phyloP scores from a whole-genome alignment of 2,113 vertebrate genomes.

The Cathartes aura region DNA sequence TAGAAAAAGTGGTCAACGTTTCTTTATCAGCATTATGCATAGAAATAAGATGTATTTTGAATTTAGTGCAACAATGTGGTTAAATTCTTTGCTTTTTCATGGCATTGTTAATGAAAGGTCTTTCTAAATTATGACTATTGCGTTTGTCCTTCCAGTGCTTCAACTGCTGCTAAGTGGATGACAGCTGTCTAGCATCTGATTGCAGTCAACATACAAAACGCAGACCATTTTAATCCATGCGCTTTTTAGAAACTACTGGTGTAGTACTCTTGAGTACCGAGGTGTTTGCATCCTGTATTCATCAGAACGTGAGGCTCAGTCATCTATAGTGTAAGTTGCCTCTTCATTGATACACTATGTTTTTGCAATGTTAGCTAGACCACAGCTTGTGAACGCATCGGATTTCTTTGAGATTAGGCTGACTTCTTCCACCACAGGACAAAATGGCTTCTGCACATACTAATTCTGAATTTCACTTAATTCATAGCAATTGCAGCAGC shows the following conservation, averaged over 20 bases:
- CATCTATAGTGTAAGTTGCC: background rate
- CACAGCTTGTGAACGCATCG: background rate
- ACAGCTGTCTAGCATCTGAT: background rate
- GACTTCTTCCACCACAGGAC: background rate
- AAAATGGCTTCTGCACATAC: background rate
- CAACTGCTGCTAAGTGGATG: background rate
- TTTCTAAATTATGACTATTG: background rate
- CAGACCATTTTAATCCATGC: background rate
- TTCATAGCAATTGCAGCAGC: background rate
- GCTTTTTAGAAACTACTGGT: background rate
- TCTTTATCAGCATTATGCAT: background rate
- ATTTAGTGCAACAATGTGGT: background rate
- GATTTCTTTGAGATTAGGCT: background rate
- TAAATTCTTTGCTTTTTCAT: background rate
- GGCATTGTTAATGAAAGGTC: background rate
- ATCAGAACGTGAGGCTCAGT: background rate
- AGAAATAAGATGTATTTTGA: background rate
- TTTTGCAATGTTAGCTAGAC: background rate
- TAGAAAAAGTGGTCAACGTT: background rate
- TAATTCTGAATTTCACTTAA: background rate
- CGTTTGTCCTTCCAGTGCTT: background rate
- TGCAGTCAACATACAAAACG: background rate
- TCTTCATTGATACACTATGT: background rate
- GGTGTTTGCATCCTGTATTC: background rate
- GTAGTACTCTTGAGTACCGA: background rate